Evolutionary conservation across 2,888 invertebrate genomes (phyloP).

Genomic region (Busseola fusca): DNA sequence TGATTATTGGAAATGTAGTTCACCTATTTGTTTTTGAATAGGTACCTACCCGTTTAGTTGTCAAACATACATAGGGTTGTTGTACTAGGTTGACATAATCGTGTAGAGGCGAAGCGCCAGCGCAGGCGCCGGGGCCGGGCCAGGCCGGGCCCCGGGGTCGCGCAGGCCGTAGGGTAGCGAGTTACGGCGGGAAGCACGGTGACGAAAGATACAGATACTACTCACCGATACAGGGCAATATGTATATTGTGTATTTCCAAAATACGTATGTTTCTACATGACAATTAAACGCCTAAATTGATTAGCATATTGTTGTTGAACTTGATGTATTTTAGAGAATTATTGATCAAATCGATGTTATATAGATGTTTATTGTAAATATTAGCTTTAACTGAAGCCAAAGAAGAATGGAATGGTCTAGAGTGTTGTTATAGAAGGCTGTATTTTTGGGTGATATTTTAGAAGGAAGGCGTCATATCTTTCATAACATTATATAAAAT

Average conservation of each 20-base stretch:
- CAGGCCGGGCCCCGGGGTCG: conserved; percentile 11
- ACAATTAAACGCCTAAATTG: conserved; percentile 83
- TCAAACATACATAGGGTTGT: conserved; percentile 59
- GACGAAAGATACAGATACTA: conserved; percentile 44
- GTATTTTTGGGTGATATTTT: conserved; percentile 89
- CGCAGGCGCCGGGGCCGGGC: background rate
- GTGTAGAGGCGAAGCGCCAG: conserved; percentile 35
- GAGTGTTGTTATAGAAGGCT: conserved; percentile 87
- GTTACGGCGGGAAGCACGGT: conserved; percentile 39
- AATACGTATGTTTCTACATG: conserved; percentile 79
- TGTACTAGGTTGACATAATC: conserved; percentile 51
- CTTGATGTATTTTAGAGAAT: conserved; percentile 88
- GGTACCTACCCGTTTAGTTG: conserved; percentile 65
- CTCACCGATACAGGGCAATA: conserved; percentile 72
- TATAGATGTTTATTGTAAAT: conserved; percentile 89
- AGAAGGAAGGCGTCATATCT: conserved; percentile 84
- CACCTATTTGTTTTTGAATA: conserved; percentile 70
- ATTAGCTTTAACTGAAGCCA: conserved; percentile 80
- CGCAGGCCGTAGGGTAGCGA: conserved; percentile 29
- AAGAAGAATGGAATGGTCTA: conserved; percentile 80
- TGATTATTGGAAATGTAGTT: conserved; percentile 66
- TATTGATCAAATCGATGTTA: conserved; percentile 89
- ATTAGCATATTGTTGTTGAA: conserved; percentile 86
- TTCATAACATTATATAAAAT: conserved; percentile 80
- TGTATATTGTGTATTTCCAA: conserved; percentile 66